Percentiles rank a stretch among this genome's conserved stretches.
Conservation (phyloP, 2,797 vertebrate species). For the Danio tinwini region DNA sequence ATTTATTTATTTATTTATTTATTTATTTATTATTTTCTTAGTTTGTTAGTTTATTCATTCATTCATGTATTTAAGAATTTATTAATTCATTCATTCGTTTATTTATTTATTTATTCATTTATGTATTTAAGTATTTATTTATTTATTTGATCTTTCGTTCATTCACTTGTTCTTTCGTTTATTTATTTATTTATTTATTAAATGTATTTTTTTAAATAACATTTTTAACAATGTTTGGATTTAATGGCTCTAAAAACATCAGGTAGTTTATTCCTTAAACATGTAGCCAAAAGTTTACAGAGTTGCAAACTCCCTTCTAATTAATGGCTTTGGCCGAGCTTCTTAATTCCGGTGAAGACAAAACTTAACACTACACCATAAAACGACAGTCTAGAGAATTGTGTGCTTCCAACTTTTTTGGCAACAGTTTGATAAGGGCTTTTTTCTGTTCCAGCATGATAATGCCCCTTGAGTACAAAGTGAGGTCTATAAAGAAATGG, state of each 20-base stretch:
- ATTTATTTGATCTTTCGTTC: too few species aligned
- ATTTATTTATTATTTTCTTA: too few species aligned
- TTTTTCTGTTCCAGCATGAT: slow-evolving; percentile 21
- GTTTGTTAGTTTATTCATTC: too few species aligned
- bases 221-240: slow-evolving; percentile 2
- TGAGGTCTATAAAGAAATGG: slow-evolving; percentile 38
- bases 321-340: neutral
- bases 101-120: neutral
- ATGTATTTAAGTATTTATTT: neutral
- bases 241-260: slow-evolving; percentile 22
- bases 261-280: neutral
- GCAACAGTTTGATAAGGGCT: neutral
- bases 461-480: slow-evolving; percentile 46
- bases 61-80: neutral
- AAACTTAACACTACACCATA: slow-evolving; percentile 15
- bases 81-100: neutral
- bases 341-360: slow-evolving; percentile 14
- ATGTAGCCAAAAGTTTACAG: neutral
- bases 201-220: neutral
- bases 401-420: slow-evolving; percentile 23
- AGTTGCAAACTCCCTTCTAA: neutral
- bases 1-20: too few species aligned
- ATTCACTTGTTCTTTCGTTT: too few species aligned
- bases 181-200: neutral
- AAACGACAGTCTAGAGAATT: slow-evolving; percentile 6